Evolutionary conservation across 2,888 invertebrate genomes (phyloP).

Genomic region (Diachrysia chrysitis): DNA sequence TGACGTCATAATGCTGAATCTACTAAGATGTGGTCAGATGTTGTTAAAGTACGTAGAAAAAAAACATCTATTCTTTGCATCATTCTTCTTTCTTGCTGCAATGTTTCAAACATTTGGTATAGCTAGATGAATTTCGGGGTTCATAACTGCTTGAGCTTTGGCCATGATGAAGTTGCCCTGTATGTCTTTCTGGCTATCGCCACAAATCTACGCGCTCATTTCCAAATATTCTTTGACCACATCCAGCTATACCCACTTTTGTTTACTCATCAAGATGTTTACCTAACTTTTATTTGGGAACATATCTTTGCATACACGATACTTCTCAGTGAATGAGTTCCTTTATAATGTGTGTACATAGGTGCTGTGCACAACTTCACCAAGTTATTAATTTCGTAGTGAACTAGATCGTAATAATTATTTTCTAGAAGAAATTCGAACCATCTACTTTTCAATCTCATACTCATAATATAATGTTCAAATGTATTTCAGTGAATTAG

Average conservation of each 20-base stretch:
- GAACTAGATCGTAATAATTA: slow-evolving; percentile 33
- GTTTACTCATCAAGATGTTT: background rate
- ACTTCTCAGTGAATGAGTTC: slow-evolving; percentile 24
- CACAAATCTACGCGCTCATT: background rate
- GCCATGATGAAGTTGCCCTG: background rate
- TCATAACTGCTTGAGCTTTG: no score
- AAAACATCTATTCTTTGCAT: background rate
- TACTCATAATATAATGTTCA: slow-evolving; percentile 22
- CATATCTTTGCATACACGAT: background rate
- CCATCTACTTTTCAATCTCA: slow-evolving; percentile 24
- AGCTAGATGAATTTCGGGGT: background rate
- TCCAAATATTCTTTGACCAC: background rate
- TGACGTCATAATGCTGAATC: background rate
- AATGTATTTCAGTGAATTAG: slow-evolving; percentile 24
- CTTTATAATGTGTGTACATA: slow-evolving; percentile 11
- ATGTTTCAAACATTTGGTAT: background rate
- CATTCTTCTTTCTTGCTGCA: background rate
- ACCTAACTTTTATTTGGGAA: background rate
- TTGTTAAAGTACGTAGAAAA: background rate
- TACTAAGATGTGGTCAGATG: background rate
- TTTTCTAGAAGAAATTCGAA: slow-evolving; percentile 25
- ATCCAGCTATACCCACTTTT: background rate
- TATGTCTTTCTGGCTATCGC: background rate
- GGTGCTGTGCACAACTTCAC: slow-evolving; percentile 27
- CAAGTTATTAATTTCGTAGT: slow-evolving; percentile 32